Conservation (phyloP, 2,113 vertebrate genomes). For the Thunnus thynnus region DNA sequence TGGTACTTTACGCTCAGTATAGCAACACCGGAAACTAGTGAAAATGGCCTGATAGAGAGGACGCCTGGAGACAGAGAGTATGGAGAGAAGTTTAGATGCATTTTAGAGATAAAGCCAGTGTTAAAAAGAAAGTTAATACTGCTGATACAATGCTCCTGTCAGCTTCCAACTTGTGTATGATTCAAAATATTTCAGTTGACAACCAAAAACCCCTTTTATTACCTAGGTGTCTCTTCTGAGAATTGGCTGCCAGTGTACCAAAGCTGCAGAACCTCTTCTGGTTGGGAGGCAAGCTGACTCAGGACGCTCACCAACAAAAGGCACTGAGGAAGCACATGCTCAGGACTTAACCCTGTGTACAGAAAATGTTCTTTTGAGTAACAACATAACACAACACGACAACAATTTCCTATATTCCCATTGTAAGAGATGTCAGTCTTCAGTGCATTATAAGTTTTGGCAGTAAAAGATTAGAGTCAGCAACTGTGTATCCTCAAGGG, state of each 20-base stretch:
- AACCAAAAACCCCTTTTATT: not conserved
- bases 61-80: constrained; percentile 77
- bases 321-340: constrained; percentile 90
- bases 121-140: not conserved
- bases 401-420: not conserved
- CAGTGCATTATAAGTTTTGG: not conserved
- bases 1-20: constrained; percentile 88
- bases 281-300: constrained; percentile 87
- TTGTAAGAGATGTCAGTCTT: not conserved
- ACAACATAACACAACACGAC: not conserved
- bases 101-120: not conserved
- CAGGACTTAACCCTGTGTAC: constrained; percentile 83
- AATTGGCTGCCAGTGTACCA: constrained; percentile 87
- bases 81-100: too few relatives aligned
- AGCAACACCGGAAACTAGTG: constrained; percentile 87
- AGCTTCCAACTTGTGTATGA: not conserved
- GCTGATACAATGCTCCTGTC: not conserved
- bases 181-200: fast-evolving
- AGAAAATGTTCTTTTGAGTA: constrained; percentile 7
- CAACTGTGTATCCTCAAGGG: not conserved
- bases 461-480: not conserved
- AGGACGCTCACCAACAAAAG: constrained; percentile 87
- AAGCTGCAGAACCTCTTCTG: constrained; percentile 87
- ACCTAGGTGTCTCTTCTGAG: constrained; percentile 82
- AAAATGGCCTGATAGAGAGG: constrained; percentile 90